A percentile compares a stretch with the other conserved stretches of the same genome.
Conservation (phyloP, 2,113 vertebrate genomes). For the Ailuropoda melanoleuca region DNA sequence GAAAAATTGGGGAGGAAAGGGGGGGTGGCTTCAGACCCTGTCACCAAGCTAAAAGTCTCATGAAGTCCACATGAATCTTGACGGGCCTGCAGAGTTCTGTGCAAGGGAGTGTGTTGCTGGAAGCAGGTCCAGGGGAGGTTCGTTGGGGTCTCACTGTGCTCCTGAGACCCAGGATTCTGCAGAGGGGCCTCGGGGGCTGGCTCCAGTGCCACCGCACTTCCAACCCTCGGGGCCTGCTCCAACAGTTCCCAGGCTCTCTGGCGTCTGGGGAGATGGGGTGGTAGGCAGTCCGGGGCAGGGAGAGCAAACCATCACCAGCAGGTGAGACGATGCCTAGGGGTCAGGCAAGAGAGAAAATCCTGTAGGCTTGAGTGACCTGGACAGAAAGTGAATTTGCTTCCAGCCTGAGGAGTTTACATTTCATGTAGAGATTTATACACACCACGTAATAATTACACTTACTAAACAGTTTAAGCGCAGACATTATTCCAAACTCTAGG, state of each 20-base stretch:
- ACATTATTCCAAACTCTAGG: not conserved
- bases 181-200: not conserved
- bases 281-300: accelerated
- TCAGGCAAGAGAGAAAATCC: not conserved
- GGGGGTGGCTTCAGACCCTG: conserved; percentile 50
- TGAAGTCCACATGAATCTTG: conserved; percentile 67
- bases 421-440: not conserved
- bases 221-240: not conserved
- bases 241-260: not conserved
- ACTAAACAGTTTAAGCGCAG: not conserved
- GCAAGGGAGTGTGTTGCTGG: not conserved
- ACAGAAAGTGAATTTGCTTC: not conserved
- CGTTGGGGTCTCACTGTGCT: no score
- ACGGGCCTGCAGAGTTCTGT: accelerated
- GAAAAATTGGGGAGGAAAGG: conserved; percentile 28
- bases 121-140: not conserved
- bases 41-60: conserved; percentile 70
- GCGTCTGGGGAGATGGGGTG: not conserved
- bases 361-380: not conserved
- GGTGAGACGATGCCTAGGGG: not conserved
- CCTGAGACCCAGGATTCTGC: not conserved
- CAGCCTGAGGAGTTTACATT: not conserved
- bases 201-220: accelerated
- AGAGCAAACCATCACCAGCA: not conserved
- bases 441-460: not conserved